These are phyloP conservation scores for Caloenas nicobarica DNA, from an alignment of 2,113 vertebrate species.

Conservation along the genomic window DNA sequence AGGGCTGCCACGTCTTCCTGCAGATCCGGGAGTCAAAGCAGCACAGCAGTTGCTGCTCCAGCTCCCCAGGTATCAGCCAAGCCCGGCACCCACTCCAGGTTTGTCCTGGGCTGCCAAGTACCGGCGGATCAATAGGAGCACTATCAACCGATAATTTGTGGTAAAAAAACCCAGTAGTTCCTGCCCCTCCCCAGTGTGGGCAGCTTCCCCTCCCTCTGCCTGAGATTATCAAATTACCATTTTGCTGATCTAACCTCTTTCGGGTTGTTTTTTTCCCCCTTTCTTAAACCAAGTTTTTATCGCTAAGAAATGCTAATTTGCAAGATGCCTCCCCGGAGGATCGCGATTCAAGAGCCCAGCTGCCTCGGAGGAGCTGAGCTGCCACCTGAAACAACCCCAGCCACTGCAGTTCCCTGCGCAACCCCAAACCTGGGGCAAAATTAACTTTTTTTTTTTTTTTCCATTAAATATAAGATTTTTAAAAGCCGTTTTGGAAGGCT, in stretches of 20 bases:
- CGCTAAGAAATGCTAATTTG: slow-evolving; percentile 15
- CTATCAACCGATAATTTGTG: neutral
- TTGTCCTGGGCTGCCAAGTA: neutral
- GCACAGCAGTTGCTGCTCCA: neutral
- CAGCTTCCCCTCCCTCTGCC: neutral
- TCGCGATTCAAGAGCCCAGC: neutral
- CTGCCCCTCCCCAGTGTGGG: neutral
- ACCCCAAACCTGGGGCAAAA: neutral
- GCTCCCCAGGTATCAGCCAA: neutral
- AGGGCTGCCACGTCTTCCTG: neutral
- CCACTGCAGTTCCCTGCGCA: accelerated
- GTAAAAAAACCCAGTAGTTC: neutral
- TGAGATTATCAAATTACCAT: neutral
- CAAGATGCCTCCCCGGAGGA: neutral
- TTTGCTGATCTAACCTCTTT: slow-evolving; percentile 10
- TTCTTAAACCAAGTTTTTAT: slow-evolving; percentile 8
- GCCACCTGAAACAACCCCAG: neutral
- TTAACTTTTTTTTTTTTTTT: neutral
- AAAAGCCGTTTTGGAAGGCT: neutral
- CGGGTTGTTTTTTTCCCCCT: neutral
- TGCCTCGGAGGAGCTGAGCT: neutral
- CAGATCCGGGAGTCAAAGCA: neutral
- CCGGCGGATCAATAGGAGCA: neutral
- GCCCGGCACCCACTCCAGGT: neutral
- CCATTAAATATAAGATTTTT: neutral